Evolutionary conservation across 2,797 vertebrate species (phyloP).

Genomic region (Clarias platycephalus): DNA sequence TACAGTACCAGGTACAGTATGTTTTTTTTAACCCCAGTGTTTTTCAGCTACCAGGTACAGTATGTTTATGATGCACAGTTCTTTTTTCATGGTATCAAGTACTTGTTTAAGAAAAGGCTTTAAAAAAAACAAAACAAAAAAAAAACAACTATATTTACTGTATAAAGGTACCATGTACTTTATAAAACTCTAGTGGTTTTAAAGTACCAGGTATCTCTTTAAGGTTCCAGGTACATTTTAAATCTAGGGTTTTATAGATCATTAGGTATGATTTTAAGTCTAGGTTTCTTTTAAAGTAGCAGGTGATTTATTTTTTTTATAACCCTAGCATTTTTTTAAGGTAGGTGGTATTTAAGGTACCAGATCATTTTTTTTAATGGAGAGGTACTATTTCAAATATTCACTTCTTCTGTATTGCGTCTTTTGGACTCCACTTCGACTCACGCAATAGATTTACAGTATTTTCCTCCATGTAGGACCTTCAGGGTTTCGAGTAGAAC

Average conservation of each 20-base stretch:
- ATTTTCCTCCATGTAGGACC: not conserved
- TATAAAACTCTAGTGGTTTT: not conserved
- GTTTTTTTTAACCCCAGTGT: not conserved
- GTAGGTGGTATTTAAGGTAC: not conserved
- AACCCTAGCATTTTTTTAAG: not conserved
- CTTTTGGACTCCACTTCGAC: not conserved
- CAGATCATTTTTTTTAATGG: not conserved
- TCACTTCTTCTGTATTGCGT: not conserved
- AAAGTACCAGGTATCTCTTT: not conserved
- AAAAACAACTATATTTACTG: no score
- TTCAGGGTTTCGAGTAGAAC: not conserved
- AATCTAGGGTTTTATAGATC: no score
- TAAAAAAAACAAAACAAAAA: no score
- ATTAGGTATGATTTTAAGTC: no score
- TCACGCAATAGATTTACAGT: not conserved
- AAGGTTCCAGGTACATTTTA: not conserved
- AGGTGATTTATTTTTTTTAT: not conserved
- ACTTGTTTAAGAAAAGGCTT: not conserved
- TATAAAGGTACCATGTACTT: no score
- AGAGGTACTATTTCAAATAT: not conserved
- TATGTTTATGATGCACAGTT: not conserved
- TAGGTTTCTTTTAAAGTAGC: not conserved
- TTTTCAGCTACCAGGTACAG: not conserved
- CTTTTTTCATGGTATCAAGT: not conserved
- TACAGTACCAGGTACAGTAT: not conserved